Conservation (phyloP, 2,888 invertebrate species). For the Glaucopsyche alexis region DNA sequence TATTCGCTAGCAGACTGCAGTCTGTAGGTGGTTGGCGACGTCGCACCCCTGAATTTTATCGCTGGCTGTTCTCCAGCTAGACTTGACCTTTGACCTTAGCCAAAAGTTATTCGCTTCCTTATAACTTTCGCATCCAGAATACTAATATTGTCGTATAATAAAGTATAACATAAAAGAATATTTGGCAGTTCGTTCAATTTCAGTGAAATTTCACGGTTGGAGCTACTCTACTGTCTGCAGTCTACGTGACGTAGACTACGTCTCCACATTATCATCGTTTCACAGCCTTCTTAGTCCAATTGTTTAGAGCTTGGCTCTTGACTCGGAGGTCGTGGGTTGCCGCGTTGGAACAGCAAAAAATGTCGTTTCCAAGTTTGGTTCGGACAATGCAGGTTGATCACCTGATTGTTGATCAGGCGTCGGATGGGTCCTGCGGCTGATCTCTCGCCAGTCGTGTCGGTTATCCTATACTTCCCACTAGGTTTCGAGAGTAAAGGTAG, state of each 20-base stretch:
- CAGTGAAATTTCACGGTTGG: not conserved
- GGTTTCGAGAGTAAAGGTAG: too few relatives aligned
- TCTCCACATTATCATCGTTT: not conserved
- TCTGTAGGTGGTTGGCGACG: conserved; percentile 8
- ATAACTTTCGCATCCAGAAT: conserved; percentile 11
- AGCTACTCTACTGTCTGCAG: not conserved
- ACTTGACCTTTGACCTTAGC: conserved; percentile 20
- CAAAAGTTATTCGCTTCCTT: conserved; percentile 17
- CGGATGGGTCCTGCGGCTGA: too few relatives aligned
- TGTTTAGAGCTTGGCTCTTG: too few relatives aligned
- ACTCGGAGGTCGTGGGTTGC: too few relatives aligned
- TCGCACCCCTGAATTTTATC: conserved; percentile 13
- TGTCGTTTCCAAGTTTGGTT: too few relatives aligned
- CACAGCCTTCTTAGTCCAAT: too few relatives aligned
- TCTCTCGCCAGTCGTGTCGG: too few relatives aligned
- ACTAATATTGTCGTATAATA: conserved; percentile 13
- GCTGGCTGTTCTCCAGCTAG: conserved; percentile 17
- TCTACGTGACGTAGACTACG: too few relatives aligned
- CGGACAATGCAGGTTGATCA: too few relatives aligned
- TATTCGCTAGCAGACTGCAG: not conserved
- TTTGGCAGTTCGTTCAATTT: not conserved
- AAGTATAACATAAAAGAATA: conserved; percentile 2
- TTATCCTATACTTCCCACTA: too few relatives aligned
- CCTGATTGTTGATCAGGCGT: too few relatives aligned
- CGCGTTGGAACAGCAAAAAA: too few relatives aligned